Evolutionary conservation across 2,113 vertebrate species (phyloP).

Genomic region (Mobula hypostoma): DNA sequence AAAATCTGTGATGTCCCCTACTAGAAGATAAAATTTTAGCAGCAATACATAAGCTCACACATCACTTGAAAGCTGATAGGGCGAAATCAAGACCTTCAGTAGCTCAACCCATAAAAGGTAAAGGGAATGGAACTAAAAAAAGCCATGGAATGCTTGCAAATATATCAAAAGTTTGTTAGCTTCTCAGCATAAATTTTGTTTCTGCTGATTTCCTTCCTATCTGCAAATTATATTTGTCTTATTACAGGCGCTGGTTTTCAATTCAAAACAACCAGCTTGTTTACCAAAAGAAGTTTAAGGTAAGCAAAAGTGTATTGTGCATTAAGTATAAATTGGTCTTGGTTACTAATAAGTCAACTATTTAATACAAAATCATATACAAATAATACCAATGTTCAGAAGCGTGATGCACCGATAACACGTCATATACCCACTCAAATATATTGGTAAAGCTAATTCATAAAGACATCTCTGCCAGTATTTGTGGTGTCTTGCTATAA

Average conservation of each 20-base stretch:
- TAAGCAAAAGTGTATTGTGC: constrained; percentile 50
- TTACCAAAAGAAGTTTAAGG: constrained; percentile 99
- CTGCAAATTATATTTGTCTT: constrained; percentile 46
- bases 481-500: not conserved
- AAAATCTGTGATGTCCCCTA: not conserved
- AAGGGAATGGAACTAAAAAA: not conserved
- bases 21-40: not conserved
- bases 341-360: not conserved
- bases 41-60: not conserved
- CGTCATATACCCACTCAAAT: not conserved
- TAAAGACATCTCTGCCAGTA: not conserved
- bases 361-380: not conserved
- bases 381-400: not conserved
- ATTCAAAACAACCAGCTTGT: constrained; percentile 98
- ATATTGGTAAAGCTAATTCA: not conserved
- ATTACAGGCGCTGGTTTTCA: constrained; percentile 94
- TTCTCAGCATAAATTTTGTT: not conserved
- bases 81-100: not conserved
- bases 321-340: not conserved
- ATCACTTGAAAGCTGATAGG: not conserved
- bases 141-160: not conserved
- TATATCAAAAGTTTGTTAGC: not conserved
- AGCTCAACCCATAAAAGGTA: not conserved
- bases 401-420: not conserved
- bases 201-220: constrained; percentile 43